These are phyloP conservation scores for Bombus vancouverensis DNA, from an alignment of 1,140 invertebrate genomes.

Conservation along the genomic window DNA sequence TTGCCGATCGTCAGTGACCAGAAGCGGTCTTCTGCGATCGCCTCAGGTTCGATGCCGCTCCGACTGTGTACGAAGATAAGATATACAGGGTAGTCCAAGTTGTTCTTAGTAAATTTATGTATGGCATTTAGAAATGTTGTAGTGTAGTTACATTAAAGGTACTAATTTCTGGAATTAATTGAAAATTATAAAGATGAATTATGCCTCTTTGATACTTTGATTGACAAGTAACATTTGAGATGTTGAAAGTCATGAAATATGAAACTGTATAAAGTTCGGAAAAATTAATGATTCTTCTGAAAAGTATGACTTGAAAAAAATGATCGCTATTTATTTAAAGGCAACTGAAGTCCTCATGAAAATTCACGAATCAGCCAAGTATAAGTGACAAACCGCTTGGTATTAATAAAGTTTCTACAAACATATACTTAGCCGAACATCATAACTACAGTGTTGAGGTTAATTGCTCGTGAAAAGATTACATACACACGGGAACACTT, in stretches of 20 bases:
- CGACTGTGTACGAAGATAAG: neutral
- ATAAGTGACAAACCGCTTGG: neutral
- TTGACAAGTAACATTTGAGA: too few species aligned
- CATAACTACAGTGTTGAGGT: too few species aligned
- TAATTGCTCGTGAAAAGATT: too few species aligned
- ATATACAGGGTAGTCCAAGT: neutral
- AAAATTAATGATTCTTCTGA: too few species aligned
- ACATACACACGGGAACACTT: too few species aligned
- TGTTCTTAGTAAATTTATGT: neutral
- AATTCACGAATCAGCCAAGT: neutral
- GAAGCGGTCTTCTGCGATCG: constrained; percentile 5
- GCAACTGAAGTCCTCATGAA: neutral
- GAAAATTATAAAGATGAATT: neutral
- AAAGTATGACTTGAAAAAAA: too few species aligned
- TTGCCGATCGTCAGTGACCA: constrained; percentile 3
- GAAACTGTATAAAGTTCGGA: too few species aligned
- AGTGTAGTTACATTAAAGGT: neutral
- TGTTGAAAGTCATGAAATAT: too few species aligned
- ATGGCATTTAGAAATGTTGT: neutral
- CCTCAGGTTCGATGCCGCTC: constrained; percentile 8
- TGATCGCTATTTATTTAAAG: too few species aligned
- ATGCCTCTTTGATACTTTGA: too few species aligned
- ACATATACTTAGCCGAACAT: too few species aligned
- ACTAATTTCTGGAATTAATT: neutral
- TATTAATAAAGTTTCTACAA: too few species aligned